Evolutionary conservation across 1,140 invertebrate species (phyloP), one percentile per base, ranked within the genome.

Genomic region (Contarinia nasturtii): DNA sequence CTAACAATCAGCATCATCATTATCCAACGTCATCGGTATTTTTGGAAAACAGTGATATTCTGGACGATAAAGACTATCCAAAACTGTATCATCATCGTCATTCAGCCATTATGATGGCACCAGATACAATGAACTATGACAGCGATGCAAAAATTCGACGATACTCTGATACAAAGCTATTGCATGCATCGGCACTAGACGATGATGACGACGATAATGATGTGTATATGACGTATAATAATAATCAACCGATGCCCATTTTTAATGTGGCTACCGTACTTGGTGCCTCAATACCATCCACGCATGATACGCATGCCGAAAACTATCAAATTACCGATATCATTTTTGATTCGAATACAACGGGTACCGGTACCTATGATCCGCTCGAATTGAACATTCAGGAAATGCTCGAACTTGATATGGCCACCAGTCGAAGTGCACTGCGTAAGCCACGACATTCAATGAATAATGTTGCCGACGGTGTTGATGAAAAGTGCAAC

Each of bases 391-490:
- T 62, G 33, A 68, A 67, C 55, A 69, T 68, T 53, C 61, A 61
- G 27, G 62, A 65, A 50, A 63, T 71, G 56, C 54, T 72, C 47
- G 70, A 67, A 48, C 54, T 72, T 49, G 70, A 72, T n/a, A n/a
- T 53, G 66, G 69, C 2, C 61, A 18, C 10, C 38, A 43, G 18
- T 17, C n/a, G 11, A n/a, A 43, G 18, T 19, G 11, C 7, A 20
- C n/a, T 18, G 5, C 41, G 17, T 4, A 18, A 18, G 18, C 17
- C 41, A 43, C n/a, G 41, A 19, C 12, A 20, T 20, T 43, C 41
- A 4, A 12, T 43, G 41, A 43, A 43, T 20, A 43, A 43, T 43
- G 41, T 43, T 2, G n/a, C 41, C 41, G 18, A 19, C 18, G 17
- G 36, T 38, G 36, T 14, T 38, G 27, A 27, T 27, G 27, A 27